Base-by-base conservation (phyloP, 1,140 invertebrate species). In the Lordiphosa collinella region DNA sequence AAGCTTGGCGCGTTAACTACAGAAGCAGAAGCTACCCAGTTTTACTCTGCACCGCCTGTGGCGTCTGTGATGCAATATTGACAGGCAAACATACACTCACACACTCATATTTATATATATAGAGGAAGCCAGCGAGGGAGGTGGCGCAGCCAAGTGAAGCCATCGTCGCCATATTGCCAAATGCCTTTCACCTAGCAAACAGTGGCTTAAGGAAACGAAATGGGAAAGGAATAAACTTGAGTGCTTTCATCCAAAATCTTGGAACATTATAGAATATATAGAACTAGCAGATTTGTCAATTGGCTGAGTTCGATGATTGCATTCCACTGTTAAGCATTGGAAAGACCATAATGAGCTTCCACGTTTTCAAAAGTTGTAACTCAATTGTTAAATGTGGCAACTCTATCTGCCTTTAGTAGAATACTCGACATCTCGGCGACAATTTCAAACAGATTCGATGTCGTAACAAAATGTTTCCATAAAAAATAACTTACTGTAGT, bases 1-100 rank as follows among this genome's bases (percentile, higher is more conserved):
- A 63, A 63, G 62, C 55, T 69, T 47, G 41, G 60, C 63, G 78
- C 76, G 78, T 82, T 82, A 84, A 82, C 78, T 84, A 82, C 78
- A 82, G 64, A 40, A 58, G 46, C 47, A 35, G 47, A 47, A 63
- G 41, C 37, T 57, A 47, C 16, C 8, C 35, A 18, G 58, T 40
- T 13, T 61, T 40, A 49, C 44, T 50, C 51, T 47, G 40, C 48
- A 63, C 76, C 76, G 64, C 78, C 76, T 67, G 71, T 74, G 78
- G 76, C 67, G 67, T 34, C 67, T 72, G 63, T 84, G 70, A 84
- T 84, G 78, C 78, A 84, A 84, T 84, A 84, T 84, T 84, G 78
- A 84, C 78, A 69, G 49, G 55, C 66, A 51, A 61, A 70, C 72
- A 76, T 62, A 75, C 63, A 70, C 37, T 53, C 63, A 50, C 50